Evolutionary conservation across 2,797 vertebrate genomes (phyloP).

Genomic region (Hoplostethus mediterraneus): DNA sequence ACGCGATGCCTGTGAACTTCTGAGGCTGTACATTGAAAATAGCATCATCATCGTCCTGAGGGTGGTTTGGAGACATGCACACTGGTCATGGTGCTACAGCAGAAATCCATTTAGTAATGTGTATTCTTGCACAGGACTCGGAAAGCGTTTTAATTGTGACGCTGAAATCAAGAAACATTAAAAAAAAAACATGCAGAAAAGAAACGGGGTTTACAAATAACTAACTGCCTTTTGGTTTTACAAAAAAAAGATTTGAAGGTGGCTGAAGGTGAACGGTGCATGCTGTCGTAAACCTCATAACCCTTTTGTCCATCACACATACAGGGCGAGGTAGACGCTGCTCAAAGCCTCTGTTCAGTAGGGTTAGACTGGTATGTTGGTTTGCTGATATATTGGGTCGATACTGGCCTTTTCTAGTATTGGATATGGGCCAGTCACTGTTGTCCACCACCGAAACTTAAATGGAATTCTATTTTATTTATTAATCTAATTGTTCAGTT

Average conservation of each 20-base stretch:
- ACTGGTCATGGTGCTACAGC: too few relatives aligned
- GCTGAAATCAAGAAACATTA: too few relatives aligned
- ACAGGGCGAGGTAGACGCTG: constrained; percentile 28
- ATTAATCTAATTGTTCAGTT: too few relatives aligned
- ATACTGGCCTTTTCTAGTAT: constrained; percentile 20
- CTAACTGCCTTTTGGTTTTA: constrained; percentile 19
- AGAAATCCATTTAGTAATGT: too few relatives aligned
- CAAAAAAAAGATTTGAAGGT: constrained; percentile 1
- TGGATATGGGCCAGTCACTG: too few relatives aligned
- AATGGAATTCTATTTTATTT: too few relatives aligned
- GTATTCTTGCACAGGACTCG: neutral
- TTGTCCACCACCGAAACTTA: too few relatives aligned
- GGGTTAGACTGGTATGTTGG: neutral
- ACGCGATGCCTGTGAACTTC: neutral
- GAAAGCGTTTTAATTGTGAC: too few relatives aligned
- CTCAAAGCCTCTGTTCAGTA: constrained; percentile 8
- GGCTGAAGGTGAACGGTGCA: constrained; percentile 3
- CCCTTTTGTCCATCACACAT: constrained; percentile 30
- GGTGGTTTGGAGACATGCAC: too few relatives aligned
- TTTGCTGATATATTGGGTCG: neutral
- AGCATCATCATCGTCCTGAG: neutral
- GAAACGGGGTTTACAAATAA: neutral
- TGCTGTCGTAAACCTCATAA: constrained; percentile 28
- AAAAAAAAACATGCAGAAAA: too few relatives aligned
- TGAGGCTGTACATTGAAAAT: neutral